phyloP scores from a whole-genome alignment of 2,888 invertebrate species.

The Chorisops tibialis region DNA sequence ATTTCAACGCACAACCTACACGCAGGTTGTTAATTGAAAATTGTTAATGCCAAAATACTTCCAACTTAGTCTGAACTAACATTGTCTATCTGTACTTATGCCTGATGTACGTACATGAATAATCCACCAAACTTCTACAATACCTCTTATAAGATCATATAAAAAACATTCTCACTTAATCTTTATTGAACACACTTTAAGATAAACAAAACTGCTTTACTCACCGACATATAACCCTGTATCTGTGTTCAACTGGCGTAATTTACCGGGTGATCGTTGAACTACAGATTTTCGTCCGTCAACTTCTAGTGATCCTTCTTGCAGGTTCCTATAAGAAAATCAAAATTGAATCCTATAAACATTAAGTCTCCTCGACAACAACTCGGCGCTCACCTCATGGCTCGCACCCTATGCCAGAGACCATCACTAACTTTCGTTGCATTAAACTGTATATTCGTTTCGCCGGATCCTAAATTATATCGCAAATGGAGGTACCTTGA shows the following conservation, averaged over 20 bases:
- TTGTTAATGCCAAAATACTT: no score
- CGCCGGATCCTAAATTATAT: slow-evolving; percentile 85
- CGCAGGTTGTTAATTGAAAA: no score
- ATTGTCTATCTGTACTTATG: no score
- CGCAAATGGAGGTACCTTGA: slow-evolving; percentile 56
- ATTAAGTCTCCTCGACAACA: neutral
- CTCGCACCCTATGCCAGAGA: slow-evolving; percentile 72
- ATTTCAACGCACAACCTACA: no score
- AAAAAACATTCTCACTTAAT: no score
- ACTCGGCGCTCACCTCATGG: slow-evolving; percentile 69
- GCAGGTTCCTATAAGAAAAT: slow-evolving; percentile 67
- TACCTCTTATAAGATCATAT: no score
- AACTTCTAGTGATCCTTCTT: slow-evolving; percentile 82
- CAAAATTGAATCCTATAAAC: neutral
- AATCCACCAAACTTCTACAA: no score
- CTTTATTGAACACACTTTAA: no score
- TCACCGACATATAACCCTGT: slow-evolving; percentile 87
- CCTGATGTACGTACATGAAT: no score
- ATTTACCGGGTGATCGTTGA: slow-evolving; percentile 77
- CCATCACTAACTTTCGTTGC: slow-evolving; percentile 85
- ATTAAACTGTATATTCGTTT: slow-evolving; percentile 80
- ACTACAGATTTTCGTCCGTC: slow-evolving; percentile 80
- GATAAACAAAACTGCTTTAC: slow-evolving; percentile 36
- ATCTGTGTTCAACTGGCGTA: slow-evolving; percentile 80
- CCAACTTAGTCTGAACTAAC: no score